phyloP scores from a whole-genome alignment of 2,888 invertebrate species.

The Agrochola circellaris region DNA sequence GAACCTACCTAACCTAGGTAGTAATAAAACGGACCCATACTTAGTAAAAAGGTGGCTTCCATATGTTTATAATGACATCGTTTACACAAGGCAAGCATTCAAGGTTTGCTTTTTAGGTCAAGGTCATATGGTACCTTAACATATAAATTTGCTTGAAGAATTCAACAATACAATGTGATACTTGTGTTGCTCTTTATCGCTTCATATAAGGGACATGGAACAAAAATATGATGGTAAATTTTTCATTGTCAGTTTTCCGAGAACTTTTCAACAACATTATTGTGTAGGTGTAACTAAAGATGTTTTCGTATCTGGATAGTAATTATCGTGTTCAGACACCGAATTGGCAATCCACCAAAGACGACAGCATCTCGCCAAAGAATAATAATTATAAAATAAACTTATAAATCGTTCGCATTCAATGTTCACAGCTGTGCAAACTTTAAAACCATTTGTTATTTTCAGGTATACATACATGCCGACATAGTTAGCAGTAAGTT shows the following conservation, averaged over 20 bases:
- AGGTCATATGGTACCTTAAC: slow-evolving; percentile 73
- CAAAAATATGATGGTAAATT: neutral
- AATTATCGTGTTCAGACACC: slow-evolving; percentile 24
- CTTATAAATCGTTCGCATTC: slow-evolving; percentile 50
- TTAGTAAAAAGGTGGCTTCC: slow-evolving; percentile 20
- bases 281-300: slow-evolving; percentile 23
- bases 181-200: neutral
- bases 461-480: neutral
- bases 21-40: neutral
- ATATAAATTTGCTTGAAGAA: slow-evolving; percentile 23
- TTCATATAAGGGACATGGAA: neutral
- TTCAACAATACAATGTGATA: neutral
- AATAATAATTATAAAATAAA: slow-evolving; percentile 58
- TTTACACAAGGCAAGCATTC: slow-evolving; percentile 57
- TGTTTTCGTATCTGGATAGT: slow-evolving; percentile 40
- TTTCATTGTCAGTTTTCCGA: slow-evolving; percentile 15
- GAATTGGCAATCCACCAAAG: slow-evolving; percentile 56
- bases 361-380: slow-evolving; percentile 27
- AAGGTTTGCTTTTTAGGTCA: slow-evolving; percentile 77
- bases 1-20: neutral
- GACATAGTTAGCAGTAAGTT: slow-evolving; percentile 1
- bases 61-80: slow-evolving; percentile 44
- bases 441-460: slow-evolving; percentile 25
- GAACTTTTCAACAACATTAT: slow-evolving; percentile 18
- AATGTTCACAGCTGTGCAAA: slow-evolving; percentile 52